phyloP scores from a whole-genome alignment of 2,888 invertebrate species.

The Drosophila leonis region DNA sequence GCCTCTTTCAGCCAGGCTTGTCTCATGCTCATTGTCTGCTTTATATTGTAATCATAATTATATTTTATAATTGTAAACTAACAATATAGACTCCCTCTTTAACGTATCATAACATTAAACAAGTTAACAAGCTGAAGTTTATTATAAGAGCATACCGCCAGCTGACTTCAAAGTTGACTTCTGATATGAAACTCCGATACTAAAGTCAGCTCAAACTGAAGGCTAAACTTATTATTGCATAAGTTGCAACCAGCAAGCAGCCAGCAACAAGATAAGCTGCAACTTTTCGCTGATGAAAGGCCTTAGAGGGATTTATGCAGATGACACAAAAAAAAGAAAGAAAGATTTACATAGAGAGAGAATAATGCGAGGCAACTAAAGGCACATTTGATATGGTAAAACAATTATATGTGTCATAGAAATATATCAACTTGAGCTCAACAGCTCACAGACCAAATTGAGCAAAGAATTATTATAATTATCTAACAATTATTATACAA shows the following conservation, averaged over 20 bases:
- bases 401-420: not conserved
- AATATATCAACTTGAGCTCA: not conserved
- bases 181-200: constrained; percentile 6
- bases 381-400: not conserved
- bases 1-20: too few relatives aligned
- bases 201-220: constrained; percentile 3
- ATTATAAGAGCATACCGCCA: not conserved
- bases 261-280: constrained; percentile 27
- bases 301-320: constrained; percentile 10
- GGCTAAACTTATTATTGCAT: constrained; percentile 20
- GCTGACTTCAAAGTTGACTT: constrained; percentile 1
- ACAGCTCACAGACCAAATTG: not conserved
- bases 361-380: not conserved
- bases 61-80: too few relatives aligned
- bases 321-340: not conserved
- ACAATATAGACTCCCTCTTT: too few relatives aligned
- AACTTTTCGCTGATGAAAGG: constrained; percentile 27
- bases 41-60: too few relatives aligned
- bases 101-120: too few relatives aligned
- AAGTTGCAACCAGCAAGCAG: constrained; percentile 16
- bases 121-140: not conserved
- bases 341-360: not conserved
- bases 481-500: not conserved
- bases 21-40: too few relatives aligned
- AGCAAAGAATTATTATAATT: not conserved